Conservation (phyloP, 2,797 vertebrate species). For the Esox masquinongy region DNA sequence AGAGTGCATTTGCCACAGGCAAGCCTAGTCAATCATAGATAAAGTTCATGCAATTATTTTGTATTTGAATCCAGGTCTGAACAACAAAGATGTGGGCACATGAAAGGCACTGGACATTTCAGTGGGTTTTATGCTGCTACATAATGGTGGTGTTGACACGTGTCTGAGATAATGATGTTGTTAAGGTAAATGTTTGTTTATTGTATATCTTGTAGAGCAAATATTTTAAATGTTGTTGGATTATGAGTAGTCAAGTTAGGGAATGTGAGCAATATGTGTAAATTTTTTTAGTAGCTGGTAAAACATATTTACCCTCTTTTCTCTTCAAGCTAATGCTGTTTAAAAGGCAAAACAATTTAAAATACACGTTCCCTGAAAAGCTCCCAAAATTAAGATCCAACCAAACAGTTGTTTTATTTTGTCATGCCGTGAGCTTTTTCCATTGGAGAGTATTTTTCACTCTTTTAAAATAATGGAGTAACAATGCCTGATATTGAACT, state of each 20-base stretch:
- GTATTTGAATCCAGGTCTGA: too few relatives aligned
- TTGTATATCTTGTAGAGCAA: neutral
- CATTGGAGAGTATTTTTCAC: neutral
- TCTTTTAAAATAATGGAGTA: conserved; percentile 49
- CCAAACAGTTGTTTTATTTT: conserved; percentile 43
- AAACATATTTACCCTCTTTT: too few relatives aligned
- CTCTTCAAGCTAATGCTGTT: too few relatives aligned
- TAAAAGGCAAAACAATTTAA: neutral
- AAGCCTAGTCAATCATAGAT: too few relatives aligned
- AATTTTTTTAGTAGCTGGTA: too few relatives aligned
- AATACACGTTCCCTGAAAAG: neutral
- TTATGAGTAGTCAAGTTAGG: neutral
- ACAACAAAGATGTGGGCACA: too few relatives aligned
- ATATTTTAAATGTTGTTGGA: neutral
- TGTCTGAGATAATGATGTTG: neutral
- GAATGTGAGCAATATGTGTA: too few relatives aligned
- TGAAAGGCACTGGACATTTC: neutral
- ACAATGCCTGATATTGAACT: conserved; percentile 17
- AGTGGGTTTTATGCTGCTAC: neutral
- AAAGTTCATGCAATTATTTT: too few relatives aligned
- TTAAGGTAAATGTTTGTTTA: neutral
- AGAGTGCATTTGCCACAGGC: too few relatives aligned
- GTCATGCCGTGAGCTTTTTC: conserved; percentile 34
- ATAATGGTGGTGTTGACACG: neutral
- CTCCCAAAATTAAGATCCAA: conserved; percentile 33